Evolutionary conservation across 2,888 invertebrate genomes (phyloP).

Genomic region (Torymus aiolomorphi): DNA sequence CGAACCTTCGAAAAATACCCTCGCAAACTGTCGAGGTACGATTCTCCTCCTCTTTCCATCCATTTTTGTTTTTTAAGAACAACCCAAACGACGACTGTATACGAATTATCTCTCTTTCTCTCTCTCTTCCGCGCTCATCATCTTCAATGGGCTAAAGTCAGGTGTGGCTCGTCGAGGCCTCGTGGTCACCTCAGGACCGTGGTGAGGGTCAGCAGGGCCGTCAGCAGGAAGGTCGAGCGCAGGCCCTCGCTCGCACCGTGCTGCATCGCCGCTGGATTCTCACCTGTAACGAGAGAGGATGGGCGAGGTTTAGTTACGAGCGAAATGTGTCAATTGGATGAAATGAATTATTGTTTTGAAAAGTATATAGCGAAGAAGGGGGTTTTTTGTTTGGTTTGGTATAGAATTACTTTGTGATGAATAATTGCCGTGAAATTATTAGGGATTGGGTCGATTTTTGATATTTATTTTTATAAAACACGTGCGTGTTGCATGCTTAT

Average conservation of each 20-base stretch:
- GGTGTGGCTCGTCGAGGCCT: slow-evolving; percentile 61
- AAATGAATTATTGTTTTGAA: background rate
- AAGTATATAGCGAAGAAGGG: no score
- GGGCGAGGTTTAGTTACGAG: slow-evolving; percentile 4
- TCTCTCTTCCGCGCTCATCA: background rate
- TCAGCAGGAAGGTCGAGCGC: slow-evolving; percentile 66
- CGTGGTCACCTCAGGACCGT: slow-evolving; percentile 73
- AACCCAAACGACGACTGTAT: no score
- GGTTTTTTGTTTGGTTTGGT: no score
- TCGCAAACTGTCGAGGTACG: background rate
- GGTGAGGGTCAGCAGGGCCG: slow-evolving; percentile 65
- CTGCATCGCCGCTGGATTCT: slow-evolving; percentile 74
- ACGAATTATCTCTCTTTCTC: no score
- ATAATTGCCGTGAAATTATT: no score
- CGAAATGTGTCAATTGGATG: background rate
- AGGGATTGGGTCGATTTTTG: no score
- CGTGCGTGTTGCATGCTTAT: no score
- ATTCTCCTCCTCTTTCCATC: background rate
- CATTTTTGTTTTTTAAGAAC: no score
- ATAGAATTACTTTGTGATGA: no score
- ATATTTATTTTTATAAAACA: no score
- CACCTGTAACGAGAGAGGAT: slow-evolving; percentile 67
- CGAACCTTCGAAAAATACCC: slow-evolving; percentile 28
- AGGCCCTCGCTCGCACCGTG: slow-evolving; percentile 67
- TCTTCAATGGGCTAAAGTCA: slow-evolving; percentile 43